phyloP scores from a whole-genome alignment of 1,140 invertebrate genomes.

The Uloborus diversus region DNA sequence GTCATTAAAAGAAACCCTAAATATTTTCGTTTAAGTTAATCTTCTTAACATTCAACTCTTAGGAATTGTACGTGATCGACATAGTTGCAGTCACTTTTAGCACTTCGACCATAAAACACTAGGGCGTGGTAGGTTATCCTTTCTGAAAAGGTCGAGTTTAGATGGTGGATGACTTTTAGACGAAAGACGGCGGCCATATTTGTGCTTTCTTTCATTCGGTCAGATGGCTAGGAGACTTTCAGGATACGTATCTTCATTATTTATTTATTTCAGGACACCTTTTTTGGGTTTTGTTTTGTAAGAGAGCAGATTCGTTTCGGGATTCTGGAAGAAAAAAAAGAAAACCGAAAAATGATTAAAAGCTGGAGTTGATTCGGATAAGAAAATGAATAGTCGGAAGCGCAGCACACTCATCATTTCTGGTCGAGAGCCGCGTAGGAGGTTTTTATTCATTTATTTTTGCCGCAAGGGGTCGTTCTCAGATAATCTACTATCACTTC shows the following conservation, averaged over 20 bases:
- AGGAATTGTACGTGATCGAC: conserved; percentile 52
- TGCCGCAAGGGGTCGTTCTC: not conserved
- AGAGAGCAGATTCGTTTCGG: not conserved
- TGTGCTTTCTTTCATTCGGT: conserved; percentile 48
- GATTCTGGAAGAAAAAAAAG: not conserved
- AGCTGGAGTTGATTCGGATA: too few species aligned
- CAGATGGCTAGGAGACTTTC: conserved; percentile 1
- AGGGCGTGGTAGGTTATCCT: conserved; percentile 53
- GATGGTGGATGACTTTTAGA: conserved; percentile 34
- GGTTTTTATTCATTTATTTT: not conserved
- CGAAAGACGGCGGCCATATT: conserved; percentile 36
- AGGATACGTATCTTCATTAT: conserved; percentile 26
- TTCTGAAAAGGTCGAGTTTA: conserved; percentile 48
- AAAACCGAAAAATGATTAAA: conserved; percentile 12
- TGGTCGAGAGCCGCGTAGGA: not conserved
- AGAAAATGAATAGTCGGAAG: conserved; percentile 21
- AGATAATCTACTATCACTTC: too few species aligned
- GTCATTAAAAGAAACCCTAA: conserved; percentile 47
- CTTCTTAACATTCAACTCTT: conserved; percentile 45
- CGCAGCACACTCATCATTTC: not conserved
- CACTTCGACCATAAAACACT: conserved; percentile 53
- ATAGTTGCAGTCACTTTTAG: conserved; percentile 51
- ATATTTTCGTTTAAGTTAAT: conserved; percentile 51
- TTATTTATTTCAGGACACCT: conserved; percentile 17
- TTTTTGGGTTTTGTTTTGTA: not conserved